phyloP scores from a whole-genome alignment of 2,797 vertebrate species.

The Amblyopsis hoosieri region DNA sequence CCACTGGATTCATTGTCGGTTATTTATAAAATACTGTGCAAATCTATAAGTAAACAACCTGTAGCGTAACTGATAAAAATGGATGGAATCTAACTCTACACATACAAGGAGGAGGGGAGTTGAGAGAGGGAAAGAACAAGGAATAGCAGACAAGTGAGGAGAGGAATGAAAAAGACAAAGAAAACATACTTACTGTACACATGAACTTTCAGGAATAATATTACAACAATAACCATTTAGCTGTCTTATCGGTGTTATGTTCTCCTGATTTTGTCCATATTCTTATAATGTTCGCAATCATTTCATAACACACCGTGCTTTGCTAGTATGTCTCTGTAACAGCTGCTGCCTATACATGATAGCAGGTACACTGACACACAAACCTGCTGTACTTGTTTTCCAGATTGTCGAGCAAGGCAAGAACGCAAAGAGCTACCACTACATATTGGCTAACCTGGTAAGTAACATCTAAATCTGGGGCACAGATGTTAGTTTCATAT shows the following conservation, averaged over 20 bases:
- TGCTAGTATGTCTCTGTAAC: conserved; percentile 24
- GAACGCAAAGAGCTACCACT: conserved; percentile 97
- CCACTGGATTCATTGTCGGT: too few relatives aligned
- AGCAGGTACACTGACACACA: conserved; percentile 20
- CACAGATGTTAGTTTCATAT: too few relatives aligned
- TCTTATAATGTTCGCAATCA: background rate
- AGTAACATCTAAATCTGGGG: conserved; percentile 58
- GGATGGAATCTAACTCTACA: too few relatives aligned
- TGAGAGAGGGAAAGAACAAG: background rate
- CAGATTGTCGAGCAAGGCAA: conserved; percentile 95
- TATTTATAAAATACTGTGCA: too few relatives aligned
- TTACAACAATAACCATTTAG: too few relatives aligned
- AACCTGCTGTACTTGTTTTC: conserved; percentile 57
- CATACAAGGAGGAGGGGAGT: background rate
- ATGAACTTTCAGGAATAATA: too few relatives aligned
- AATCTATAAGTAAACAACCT: too few relatives aligned
- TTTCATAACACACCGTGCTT: background rate
- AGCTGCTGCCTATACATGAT: conserved; percentile 30
- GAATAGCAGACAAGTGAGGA: background rate
- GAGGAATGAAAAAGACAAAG: background rate
- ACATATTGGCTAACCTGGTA: conserved; percentile 98
- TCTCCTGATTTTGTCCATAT: too few relatives aligned
- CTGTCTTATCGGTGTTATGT: too few relatives aligned
- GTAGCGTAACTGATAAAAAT: too few relatives aligned
- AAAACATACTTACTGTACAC: too few relatives aligned